Evolutionary conservation across 1,140 invertebrate species (phyloP).

Genomic region (Amyelois transitella): DNA sequence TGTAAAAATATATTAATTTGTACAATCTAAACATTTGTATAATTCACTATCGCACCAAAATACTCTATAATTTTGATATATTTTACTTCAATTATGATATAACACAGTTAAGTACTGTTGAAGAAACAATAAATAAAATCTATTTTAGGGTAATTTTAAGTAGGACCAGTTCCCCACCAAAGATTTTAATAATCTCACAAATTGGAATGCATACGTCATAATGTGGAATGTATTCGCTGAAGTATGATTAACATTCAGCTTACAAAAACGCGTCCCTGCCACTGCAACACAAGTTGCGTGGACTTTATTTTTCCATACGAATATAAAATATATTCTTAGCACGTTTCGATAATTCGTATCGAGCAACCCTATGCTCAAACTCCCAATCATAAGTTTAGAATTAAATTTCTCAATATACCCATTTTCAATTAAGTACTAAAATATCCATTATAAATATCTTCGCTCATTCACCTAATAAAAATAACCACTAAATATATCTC

Average conservation of each 20-base stretch:
- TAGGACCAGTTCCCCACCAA: conserved; percentile 58
- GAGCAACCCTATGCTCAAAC: not conserved
- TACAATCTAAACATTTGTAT: conserved; percentile 71
- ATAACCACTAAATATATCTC: conserved; percentile 57
- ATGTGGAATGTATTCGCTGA: conserved; percentile 55
- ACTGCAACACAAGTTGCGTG: not conserved
- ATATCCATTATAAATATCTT: conserved; percentile 65
- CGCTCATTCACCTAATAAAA: conserved; percentile 48
- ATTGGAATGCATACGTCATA: conserved; percentile 25
- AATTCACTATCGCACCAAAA: conserved; percentile 73
- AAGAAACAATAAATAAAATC: conserved; percentile 59
- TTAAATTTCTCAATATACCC: conserved; percentile 32
- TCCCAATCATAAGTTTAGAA: conserved; percentile 17
- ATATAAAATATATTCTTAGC: not conserved
- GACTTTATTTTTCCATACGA: not conserved
- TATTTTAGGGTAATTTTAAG: conserved; percentile 42
- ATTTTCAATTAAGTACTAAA: conserved; percentile 56
- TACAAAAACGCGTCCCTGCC: not conserved
- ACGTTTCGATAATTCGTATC: conserved; percentile 8
- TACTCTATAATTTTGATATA: conserved; percentile 51
- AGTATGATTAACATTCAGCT: not conserved
- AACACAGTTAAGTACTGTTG: conserved; percentile 54
- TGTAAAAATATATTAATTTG: conserved; percentile 74
- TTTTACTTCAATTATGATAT: conserved; percentile 44
- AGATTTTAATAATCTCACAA: conserved; percentile 45